phyloP scores from a whole-genome alignment of 2,888 invertebrate species.

The Eupeodes luniger region DNA sequence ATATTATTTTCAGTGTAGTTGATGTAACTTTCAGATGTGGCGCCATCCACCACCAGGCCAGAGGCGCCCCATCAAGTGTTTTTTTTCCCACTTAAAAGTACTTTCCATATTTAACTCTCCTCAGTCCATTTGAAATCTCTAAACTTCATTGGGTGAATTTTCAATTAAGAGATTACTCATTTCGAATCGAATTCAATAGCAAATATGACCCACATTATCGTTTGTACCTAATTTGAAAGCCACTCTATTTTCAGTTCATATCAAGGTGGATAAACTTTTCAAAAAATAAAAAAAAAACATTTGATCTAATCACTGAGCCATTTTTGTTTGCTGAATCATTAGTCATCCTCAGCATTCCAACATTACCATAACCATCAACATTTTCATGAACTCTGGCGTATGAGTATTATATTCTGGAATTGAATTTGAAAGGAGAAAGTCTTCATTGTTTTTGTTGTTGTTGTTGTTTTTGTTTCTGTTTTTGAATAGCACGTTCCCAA shows the following conservation, averaged over 20 bases:
- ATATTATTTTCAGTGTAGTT: not conserved
- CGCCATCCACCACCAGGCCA: not conserved
- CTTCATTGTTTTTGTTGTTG: not conserved
- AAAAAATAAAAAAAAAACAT: not conserved
- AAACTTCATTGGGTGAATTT: constrained; percentile 54
- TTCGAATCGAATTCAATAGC: constrained; percentile 44
- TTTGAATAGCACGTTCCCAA: constrained; percentile 36
- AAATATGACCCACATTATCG: constrained; percentile 35
- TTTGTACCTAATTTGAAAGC: constrained; percentile 29
- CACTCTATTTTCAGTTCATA: not conserved
- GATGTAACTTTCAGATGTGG: not conserved
- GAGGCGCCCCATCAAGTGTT: not conserved
- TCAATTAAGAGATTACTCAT: constrained; percentile 56
- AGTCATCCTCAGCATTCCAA: not conserved
- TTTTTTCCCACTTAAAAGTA: constrained; percentile 29
- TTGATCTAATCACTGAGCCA: constrained; percentile 37
- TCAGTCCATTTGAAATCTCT: not conserved
- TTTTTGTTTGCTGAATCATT: constrained; percentile 49
- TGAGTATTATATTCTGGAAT: constrained; percentile 24
- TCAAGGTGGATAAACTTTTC: constrained; percentile 3
- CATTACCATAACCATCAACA: not conserved
- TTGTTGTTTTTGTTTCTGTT: not conserved
- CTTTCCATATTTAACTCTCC: constrained; percentile 44
- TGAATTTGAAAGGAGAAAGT: constrained; percentile 62
- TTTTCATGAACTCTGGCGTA: not conserved